Conservation (phyloP, 2,797 vertebrate species). For the Sphenopsis melanotis region DNA sequence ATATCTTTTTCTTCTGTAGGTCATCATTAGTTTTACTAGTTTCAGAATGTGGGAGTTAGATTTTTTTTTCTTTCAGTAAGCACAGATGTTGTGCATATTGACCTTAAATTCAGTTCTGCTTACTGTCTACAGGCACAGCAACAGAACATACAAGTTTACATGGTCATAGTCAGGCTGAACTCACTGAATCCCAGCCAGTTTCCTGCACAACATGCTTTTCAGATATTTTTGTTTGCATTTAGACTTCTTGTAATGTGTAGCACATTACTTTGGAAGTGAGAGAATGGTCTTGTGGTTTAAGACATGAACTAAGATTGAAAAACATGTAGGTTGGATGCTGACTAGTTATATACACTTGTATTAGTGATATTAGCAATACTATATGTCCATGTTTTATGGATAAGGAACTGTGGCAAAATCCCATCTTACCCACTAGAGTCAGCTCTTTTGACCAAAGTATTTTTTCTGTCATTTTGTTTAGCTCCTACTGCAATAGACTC, state of each 20-base stretch:
- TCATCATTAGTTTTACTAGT: neutral
- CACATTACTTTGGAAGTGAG: neutral
- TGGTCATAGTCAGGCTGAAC: neutral
- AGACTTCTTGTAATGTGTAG: neutral
- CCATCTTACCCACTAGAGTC: neutral
- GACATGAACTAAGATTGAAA: neutral
- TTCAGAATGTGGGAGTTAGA: neutral
- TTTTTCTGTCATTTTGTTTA: neutral
- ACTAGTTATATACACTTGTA: neutral
- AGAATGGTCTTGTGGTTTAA: neutral
- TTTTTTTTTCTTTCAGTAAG: neutral
- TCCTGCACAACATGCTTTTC: neutral
- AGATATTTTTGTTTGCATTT: slow-evolving; percentile 30
- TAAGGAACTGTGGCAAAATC: neutral
- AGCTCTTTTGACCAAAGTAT: neutral
- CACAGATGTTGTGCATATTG: neutral
- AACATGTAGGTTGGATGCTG: neutral
- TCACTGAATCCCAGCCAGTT: slow-evolving; percentile 1
- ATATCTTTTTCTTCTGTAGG: neutral
- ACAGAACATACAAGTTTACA: neutral
- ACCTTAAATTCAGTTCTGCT: neutral
- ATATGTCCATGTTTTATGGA: neutral
- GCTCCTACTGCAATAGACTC: neutral
- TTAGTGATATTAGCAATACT: neutral
- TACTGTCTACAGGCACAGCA: neutral